phyloP scores from a whole-genome alignment of 1,140 invertebrate genomes.

The Pantala flavescens region DNA sequence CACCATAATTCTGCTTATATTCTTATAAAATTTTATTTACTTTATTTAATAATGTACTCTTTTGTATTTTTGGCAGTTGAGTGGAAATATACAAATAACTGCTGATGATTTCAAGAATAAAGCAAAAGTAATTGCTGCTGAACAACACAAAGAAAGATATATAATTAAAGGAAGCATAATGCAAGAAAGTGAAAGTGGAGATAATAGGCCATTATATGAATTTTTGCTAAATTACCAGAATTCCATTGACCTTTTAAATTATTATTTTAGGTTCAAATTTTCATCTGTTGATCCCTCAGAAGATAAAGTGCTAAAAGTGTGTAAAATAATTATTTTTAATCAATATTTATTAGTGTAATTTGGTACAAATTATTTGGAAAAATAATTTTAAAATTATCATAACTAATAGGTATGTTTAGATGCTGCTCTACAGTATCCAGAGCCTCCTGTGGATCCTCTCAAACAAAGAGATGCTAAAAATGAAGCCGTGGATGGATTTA shows the following conservation, averaged over 20 bases:
- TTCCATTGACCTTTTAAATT: neutral
- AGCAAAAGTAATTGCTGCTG: neutral
- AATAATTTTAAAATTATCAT: too few relatives aligned
- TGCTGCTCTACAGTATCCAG: neutral
- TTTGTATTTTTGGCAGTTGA: neutral
- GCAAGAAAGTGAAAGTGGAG: neutral
- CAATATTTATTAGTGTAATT: neutral
- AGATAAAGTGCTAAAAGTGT: neutral
- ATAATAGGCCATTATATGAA: neutral
- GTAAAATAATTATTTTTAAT: neutral
- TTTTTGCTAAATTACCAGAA: neutral
- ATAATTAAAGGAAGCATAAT: neutral
- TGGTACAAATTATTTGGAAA: too few relatives aligned
- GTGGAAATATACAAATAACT: neutral
- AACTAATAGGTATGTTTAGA: slow-evolving; percentile 2
- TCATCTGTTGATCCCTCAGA: too few relatives aligned
- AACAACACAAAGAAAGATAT: neutral
- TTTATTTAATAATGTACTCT: neutral
- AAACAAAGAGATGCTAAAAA: neutral
- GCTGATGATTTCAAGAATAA: neutral
- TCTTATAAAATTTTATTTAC: neutral
- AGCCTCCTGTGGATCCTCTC: neutral
- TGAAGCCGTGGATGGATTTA: neutral
- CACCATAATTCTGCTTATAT: too few relatives aligned
- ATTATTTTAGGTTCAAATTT: too few relatives aligned